These are phyloP conservation scores for Drosophila varians DNA, from an alignment of 1,140 invertebrate genomes.

Conservation along the genomic window DNA sequence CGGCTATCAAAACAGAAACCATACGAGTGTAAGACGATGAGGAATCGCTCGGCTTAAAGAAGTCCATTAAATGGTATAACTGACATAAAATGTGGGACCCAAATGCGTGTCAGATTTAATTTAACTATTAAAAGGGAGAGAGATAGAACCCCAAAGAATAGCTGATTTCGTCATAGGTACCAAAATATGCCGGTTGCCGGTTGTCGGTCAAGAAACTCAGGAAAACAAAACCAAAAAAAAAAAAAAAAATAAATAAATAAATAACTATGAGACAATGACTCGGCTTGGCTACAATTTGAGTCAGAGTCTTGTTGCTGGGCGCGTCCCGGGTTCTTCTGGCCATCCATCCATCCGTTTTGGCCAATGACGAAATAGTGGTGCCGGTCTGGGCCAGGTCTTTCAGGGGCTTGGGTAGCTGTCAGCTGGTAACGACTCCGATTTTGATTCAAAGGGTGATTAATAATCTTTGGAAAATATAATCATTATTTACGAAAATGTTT, in stretches of 20 bases:
- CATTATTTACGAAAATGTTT: not conserved
- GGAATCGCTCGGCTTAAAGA: slow-evolving; percentile 38
- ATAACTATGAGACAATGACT: slow-evolving; percentile 57
- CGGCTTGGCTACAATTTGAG: slow-evolving; percentile 10
- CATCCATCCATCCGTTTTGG: slow-evolving; percentile 23
- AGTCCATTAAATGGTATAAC: slow-evolving; percentile 60
- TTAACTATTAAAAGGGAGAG: slow-evolving; percentile 37
- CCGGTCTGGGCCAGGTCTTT: slow-evolving; percentile 5
- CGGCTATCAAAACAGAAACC: slow-evolving; percentile 78
- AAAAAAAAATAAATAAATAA: slow-evolving; percentile 31
- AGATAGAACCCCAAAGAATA: not conserved
- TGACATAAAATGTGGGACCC: slow-evolving; percentile 37
- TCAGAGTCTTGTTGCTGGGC: slow-evolving; percentile 20
- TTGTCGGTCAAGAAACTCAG: slow-evolving; percentile 55
- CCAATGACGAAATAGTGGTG: slow-evolving; percentile 39
- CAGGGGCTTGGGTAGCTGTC: slow-evolving; percentile 19
- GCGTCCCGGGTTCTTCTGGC: slow-evolving; percentile 50
- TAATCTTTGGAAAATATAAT: not conserved
- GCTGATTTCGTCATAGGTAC: slow-evolving; percentile 62
- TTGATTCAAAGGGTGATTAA: not conserved
- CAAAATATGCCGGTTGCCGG: slow-evolving; percentile 51
- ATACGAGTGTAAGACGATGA: slow-evolving; percentile 50
- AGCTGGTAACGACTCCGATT: slow-evolving; percentile 11
- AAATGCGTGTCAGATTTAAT: slow-evolving; percentile 63
- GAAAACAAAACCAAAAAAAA: slow-evolving; percentile 6